Base-by-base conservation (phyloP, 2,888 invertebrate genomes). In the Neoscelio sp. region DNA sequence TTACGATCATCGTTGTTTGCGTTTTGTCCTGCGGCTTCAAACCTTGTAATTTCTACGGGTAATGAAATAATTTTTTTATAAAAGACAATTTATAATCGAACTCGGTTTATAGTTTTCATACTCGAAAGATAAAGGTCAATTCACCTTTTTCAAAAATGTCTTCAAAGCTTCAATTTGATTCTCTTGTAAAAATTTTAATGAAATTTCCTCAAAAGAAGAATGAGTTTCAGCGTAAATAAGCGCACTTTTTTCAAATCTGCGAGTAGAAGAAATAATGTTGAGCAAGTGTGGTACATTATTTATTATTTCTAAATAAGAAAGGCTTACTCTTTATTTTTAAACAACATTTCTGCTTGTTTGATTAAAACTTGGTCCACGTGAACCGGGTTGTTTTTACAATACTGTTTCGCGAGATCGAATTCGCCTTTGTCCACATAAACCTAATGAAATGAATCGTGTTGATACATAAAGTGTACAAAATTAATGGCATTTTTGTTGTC, bases 151-250 rank as follows among this genome's bases (percentile, higher is more conserved):
- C n/a, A 99, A 92, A 87, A 97, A 98, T 7, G 95, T 94, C 91
- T 98, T 97, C 52, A 99, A 91, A 0, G 99, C 97, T 82, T 95
- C 95, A 73, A 96, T 95, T 87, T 98, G 93, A 67, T 95, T 93
- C 0, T 94, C 92, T 88, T 96, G 94, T 12, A 98, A 91, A 89
- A 99, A 98, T 88, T 98, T 98, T 7, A 99, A 92, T 62, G 98
- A 96, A 30, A 99, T 94, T 84, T 97, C 97, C 91, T 99, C 99
- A 88, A 99, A 99, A 13, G 98, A 96, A 38, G 96, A 95, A 84
- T 96, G 94, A 0, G 98, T 98, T 85, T 97, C 95, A 0, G 99
- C 97, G 89, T 95, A 99, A 82, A 96, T 94, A 83, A 94, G 92
- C 0, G 99, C 99, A 89, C 98, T 97, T 82, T 94, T 93, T 73